Evolutionary conservation across 1,140 invertebrate species (phyloP).

Genomic region (Drosophila hydei): DNA sequence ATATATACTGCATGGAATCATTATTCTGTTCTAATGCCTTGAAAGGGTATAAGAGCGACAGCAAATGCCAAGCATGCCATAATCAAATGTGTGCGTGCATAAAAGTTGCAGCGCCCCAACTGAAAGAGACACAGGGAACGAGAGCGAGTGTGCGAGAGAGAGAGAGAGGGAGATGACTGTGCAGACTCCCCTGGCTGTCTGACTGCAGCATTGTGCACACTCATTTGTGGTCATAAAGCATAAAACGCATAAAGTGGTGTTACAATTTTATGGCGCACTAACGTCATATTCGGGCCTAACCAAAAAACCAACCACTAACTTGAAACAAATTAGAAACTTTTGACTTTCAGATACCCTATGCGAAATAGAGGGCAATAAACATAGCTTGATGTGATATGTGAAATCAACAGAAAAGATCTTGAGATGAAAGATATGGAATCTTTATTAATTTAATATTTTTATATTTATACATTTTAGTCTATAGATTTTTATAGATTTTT

Average conservation of each 20-base stretch:
- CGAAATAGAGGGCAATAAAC: neutral
- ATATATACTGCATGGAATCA: neutral
- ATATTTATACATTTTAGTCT: too few relatives aligned
- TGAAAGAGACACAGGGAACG: neutral
- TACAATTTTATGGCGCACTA: slow-evolving; percentile 76
- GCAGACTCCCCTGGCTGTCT: slow-evolving; percentile 37
- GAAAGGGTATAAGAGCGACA: slow-evolving; percentile 8
- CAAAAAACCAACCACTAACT: slow-evolving; percentile 22
- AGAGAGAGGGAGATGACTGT: neutral
- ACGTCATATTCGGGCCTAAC: slow-evolving; percentile 60
- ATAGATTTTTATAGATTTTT: too few relatives aligned
- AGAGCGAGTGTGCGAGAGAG: neutral
- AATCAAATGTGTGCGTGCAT: slow-evolving; percentile 73
- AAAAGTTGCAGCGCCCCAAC: slow-evolving; percentile 62
- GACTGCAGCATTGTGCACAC: slow-evolving; percentile 66
- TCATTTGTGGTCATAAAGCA: slow-evolving; percentile 82
- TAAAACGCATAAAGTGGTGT: slow-evolving; percentile 80
- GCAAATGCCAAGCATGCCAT: slow-evolving; percentile 69
- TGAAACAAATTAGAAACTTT: neutral
- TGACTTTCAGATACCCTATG: slow-evolving; percentile 35
- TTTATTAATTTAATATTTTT: too few relatives aligned
- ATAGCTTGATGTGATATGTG: too few relatives aligned
- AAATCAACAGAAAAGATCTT: too few relatives aligned
- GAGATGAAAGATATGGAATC: too few relatives aligned
- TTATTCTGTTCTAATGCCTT: neutral